phyloP scores from a whole-genome alignment of 1,140 invertebrate genomes.

The Propsilocerus akamusi region DNA sequence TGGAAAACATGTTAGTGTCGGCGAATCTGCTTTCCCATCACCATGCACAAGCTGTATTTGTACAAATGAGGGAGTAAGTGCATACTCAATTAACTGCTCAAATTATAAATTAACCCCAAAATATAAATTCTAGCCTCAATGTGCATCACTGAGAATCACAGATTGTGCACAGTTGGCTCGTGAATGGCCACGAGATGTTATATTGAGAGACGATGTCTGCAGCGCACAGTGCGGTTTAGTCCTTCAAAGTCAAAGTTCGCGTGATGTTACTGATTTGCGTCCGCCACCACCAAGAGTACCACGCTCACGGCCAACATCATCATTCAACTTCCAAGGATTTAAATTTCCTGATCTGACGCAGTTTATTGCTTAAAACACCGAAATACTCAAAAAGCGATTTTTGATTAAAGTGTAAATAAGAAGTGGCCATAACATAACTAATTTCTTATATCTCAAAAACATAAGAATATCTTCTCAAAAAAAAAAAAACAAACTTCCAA shows the following conservation, averaged over 20 bases:
- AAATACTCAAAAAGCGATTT: not conserved
- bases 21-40: constrained; percentile 62
- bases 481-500: not conserved
- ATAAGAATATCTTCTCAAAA: not conserved
- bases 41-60: constrained; percentile 79
- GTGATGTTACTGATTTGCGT: constrained; percentile 12
- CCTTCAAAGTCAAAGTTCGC: constrained; percentile 11
- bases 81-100: not conserved
- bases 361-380: constrained; percentile 28
- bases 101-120: not conserved
- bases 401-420: not conserved
- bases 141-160: constrained; percentile 72
- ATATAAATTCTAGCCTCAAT: constrained; percentile 44
- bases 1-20: constrained; percentile 49
- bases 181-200: constrained; percentile 63
- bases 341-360: constrained; percentile 41
- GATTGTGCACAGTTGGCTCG: constrained; percentile 65
- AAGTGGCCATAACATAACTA: no score
- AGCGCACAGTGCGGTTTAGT: constrained; percentile 60
- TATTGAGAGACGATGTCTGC: constrained; percentile 72
- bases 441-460: not conserved
- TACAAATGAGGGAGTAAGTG: constrained; percentile 59
- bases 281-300: constrained; percentile 18
- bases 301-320: constrained; percentile 20
- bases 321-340: constrained; percentile 28